Percentiles rank a stretch among this genome's conserved stretches.
These are phyloP conservation scores for Cacatua alba DNA, from an alignment of 2,113 vertebrate species.

Conservation along the genomic window DNA sequence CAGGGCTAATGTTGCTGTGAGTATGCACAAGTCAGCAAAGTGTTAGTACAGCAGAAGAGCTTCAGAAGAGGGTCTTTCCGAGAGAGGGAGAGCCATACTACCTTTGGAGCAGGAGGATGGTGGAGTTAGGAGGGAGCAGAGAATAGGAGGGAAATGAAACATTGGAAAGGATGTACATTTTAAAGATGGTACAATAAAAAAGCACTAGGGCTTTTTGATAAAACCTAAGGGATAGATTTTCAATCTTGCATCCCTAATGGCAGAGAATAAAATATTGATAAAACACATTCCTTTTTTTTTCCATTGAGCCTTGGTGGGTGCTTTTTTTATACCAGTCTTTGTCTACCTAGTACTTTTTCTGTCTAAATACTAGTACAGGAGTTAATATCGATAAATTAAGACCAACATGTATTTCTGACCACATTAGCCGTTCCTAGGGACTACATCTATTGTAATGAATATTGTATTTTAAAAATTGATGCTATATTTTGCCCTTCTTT, in stretches of 20 bases:
- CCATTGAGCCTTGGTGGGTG: not conserved
- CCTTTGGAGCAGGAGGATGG: not conserved
- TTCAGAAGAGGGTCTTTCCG: not conserved
- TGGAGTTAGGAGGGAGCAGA: not conserved
- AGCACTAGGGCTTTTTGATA: not conserved
- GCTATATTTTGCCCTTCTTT: constrained; percentile 29
- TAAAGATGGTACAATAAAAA: not conserved
- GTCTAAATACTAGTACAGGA: constrained; percentile 29
- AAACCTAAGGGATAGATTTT: not conserved
- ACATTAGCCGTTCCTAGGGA: not conserved
- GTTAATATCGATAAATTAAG: constrained; percentile 26
- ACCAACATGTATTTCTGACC: not conserved
- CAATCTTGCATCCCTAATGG: not conserved
- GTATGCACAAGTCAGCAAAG: not conserved
- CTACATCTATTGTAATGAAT: constrained; percentile 8
- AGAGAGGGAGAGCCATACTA: not conserved
- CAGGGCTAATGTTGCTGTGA: not conserved
- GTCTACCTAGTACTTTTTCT: not conserved
- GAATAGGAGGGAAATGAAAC: not conserved
- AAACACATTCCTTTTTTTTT: not conserved
- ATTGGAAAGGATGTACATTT: not conserved
- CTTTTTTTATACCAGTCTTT: not conserved
- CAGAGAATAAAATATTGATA: constrained; percentile 20
- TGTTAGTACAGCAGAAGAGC: fast-evolving
- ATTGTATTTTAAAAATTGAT: constrained; percentile 41